Evolutionary conservation across 2,113 vertebrate genomes (phyloP).

Genomic region (Indicator indicator): DNA sequence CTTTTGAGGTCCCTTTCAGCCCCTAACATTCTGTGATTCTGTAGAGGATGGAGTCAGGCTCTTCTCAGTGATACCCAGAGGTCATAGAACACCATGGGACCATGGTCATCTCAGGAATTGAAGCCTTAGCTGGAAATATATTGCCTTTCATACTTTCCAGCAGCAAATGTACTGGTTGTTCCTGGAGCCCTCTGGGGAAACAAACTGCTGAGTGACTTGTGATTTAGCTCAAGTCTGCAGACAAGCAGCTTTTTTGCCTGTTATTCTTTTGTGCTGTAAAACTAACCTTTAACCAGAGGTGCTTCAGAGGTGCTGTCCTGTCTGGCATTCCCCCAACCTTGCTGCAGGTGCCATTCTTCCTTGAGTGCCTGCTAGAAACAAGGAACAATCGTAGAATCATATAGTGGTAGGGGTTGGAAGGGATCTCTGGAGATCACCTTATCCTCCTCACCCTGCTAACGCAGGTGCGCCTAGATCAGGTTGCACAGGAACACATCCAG

Average conservation of each 20-base stretch:
- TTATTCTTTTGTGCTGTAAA: not conserved
- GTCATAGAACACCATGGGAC: not conserved
- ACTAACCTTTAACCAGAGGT: not conserved
- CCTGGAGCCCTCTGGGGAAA: not conserved
- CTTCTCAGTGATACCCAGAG: too few relatives aligned
- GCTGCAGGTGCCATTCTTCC: not conserved
- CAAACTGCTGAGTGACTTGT: fast-evolving
- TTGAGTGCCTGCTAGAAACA: not conserved
- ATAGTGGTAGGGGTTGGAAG: too few relatives aligned
- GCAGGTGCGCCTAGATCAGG: too few relatives aligned
- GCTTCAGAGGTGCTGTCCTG: not conserved
- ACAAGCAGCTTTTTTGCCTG: not conserved
- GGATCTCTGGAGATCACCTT: too few relatives aligned
- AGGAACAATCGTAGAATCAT: not conserved
- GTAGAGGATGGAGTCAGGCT: too few relatives aligned
- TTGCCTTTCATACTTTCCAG: not conserved
- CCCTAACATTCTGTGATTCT: too few relatives aligned
- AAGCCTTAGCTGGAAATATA: not conserved
- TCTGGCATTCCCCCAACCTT: not conserved
- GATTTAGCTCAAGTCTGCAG: not conserved
- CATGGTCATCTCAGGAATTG: not conserved
- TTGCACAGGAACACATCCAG: too few relatives aligned
- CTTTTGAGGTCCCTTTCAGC: too few relatives aligned
- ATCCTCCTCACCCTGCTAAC: too few relatives aligned
- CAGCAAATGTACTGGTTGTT: not conserved